A percentile compares a stretch with the other conserved stretches of the same genome.
Conservation (phyloP, 2,797 vertebrate genomes). For the Sternotherus odoratus region DNA sequence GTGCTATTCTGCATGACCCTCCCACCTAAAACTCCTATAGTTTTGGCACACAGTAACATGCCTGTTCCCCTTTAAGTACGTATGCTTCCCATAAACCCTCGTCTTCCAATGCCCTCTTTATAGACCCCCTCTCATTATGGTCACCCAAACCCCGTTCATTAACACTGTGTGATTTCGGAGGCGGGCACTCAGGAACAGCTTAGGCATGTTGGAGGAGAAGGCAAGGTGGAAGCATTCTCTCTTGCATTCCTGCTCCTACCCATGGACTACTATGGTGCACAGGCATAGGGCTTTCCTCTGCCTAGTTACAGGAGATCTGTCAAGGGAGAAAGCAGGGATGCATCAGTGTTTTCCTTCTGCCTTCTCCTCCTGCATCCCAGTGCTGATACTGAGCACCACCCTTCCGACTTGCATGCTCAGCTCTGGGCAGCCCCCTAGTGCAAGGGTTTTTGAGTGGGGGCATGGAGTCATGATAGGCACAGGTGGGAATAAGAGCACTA, state of each 20-base stretch:
- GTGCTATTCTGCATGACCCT: not conserved
- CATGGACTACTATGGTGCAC: not conserved
- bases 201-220: not conserved
- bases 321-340: not conserved
- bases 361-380: not conserved
- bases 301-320: not conserved
- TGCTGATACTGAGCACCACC: not conserved
- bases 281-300: not conserved
- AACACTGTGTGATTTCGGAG: not conserved
- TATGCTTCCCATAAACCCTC: not conserved
- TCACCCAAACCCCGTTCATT: not conserved
- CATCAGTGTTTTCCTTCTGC: not conserved
- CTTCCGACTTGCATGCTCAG: constrained; percentile 13
- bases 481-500: constrained; percentile 1
- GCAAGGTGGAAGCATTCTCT: not conserved
- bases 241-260: not conserved
- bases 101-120: not conserved
- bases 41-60: not conserved
- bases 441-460: constrained; percentile 12
- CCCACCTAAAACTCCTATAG: not conserved
- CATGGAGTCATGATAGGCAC: constrained; percentile 21
- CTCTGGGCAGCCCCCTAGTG: not conserved
- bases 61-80: not conserved
- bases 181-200: not conserved
- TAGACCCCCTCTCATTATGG: not conserved